Evolutionary conservation across 2,888 invertebrate species (phyloP).

Genomic region (Endomychus coccineus): DNA sequence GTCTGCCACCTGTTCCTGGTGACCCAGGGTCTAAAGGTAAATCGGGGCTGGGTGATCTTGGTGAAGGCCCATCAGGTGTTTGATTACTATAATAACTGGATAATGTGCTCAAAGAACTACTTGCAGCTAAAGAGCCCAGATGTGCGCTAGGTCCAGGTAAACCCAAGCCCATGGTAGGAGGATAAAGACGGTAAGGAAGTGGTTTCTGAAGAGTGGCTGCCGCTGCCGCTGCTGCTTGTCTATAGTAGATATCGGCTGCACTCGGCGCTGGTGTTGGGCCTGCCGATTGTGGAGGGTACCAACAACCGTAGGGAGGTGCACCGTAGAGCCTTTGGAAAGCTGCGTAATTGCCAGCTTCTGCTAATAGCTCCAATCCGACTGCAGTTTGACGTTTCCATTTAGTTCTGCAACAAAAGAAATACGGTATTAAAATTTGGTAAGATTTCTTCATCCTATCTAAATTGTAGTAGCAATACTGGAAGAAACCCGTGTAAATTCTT

Average conservation of each 20-base stretch:
- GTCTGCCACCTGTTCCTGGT: constrained; percentile 45
- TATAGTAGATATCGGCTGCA: constrained; percentile 72
- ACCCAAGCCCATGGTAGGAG: constrained; percentile 54
- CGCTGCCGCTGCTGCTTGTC: constrained; percentile 72
- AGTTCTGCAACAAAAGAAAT: constrained; percentile 59
- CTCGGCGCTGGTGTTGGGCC: constrained; percentile 53
- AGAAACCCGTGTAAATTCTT: too few species aligned
- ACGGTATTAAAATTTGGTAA: too few species aligned
- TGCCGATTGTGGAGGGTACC: constrained; percentile 53
- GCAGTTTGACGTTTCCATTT: constrained; percentile 99
- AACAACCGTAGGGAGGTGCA: constrained; percentile 62
- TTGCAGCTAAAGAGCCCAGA: constrained; percentile 59
- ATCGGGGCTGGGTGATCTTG: constrained; percentile 42
- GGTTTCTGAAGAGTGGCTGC: constrained; percentile 76
- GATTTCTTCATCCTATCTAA: too few species aligned
- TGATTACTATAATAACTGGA: constrained; percentile 52
- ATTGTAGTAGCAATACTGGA: too few species aligned
- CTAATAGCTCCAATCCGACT: constrained; percentile 90
- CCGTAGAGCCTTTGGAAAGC: constrained; percentile 95
- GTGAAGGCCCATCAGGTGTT: constrained; percentile 49
- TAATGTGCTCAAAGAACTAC: constrained; percentile 54
- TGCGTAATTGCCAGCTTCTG: constrained; percentile 96
- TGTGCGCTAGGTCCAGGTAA: constrained; percentile 63
- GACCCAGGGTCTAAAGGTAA: constrained; percentile 56
- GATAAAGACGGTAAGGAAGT: constrained; percentile 66